Evolutionary conservation across 2,888 invertebrate species (phyloP), one percentile per base, ranked within the genome.

Genomic region (Drosophila conformis): DNA sequence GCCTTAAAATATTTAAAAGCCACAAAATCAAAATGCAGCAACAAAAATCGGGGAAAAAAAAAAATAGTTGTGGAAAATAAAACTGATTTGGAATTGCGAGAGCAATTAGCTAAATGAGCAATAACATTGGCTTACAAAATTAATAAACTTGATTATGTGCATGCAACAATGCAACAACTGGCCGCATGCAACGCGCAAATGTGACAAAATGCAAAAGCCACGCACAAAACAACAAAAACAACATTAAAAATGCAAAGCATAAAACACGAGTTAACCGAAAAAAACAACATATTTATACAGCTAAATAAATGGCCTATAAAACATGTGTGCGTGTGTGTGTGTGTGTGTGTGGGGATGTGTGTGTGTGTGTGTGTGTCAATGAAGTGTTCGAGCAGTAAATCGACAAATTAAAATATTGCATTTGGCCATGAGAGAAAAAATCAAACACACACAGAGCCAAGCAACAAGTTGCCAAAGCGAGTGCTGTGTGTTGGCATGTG

Each of bases 81-180:
- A 79, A 73, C 68, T 1, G 18, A 63, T 73, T 77, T 85, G 73
- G 77, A 85, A 89, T 84, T 87, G 86, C 68, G 83, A 54, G 83
- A 65, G 73, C 90, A 84, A 84, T 84, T 84, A 84, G 80, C 77
- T 67, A 60, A 73, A 82, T 78, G 80, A 53, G 68, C 49, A 67
- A 73, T 78, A 76, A 81, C 68, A 71, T 71, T 71, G 83, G 74
- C 87, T 89, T 87, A 89, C 86, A 77, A 89, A 89, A 87, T 85
- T 84, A 89, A 84, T 84, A 82, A 87, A 83, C 70, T 87, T 78
- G 56, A 56, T 56, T 59, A 33, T 60, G 57, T 53, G 66, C 49
- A 62, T 53, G 66, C 49, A 71, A 58, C 53, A 67, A 52, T 40
- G 53, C 40, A 57, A 11, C 42, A 42, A 69, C 73, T 72, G 69